Evolutionary conservation across 2,888 invertebrate species (phyloP).

Genomic region (Dryadula phaetusa): DNA sequence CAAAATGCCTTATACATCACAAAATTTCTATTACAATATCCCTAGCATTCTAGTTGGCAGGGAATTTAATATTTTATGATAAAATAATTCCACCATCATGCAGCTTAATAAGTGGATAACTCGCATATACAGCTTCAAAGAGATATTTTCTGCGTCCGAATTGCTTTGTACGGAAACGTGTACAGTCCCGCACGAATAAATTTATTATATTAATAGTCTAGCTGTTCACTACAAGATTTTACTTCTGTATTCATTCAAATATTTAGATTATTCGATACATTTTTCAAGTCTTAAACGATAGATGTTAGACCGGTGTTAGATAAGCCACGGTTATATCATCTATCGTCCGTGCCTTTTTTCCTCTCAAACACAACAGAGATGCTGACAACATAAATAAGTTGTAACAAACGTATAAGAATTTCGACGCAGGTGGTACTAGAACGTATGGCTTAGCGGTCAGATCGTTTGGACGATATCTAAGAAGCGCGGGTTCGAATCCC

Average conservation of each 20-base stretch:
- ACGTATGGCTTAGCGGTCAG: too few relatives aligned
- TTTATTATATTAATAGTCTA: constrained; percentile 3
- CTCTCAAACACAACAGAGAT: too few relatives aligned
- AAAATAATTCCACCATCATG: constrained; percentile 25
- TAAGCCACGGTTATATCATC: too few relatives aligned
- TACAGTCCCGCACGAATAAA: not conserved
- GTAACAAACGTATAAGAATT: too few relatives aligned
- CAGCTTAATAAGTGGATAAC: constrained; percentile 35
- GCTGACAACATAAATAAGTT: too few relatives aligned
- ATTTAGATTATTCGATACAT: not conserved
- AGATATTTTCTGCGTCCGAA: constrained; percentile 26
- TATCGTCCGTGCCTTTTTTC: too few relatives aligned
- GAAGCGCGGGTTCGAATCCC: too few relatives aligned
- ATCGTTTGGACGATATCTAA: too few relatives aligned
- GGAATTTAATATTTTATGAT: constrained; percentile 37
- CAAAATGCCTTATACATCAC: not conserved
- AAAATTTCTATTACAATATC: constrained; percentile 6
- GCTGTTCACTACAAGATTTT: not conserved
- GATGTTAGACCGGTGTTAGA: too few relatives aligned
- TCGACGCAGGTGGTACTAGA: too few relatives aligned
- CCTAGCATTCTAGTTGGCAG: not conserved
- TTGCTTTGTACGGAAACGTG: constrained; percentile 19
- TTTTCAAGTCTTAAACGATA: not conserved
- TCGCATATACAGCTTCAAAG: constrained; percentile 29
- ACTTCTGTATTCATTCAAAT: not conserved